Percentiles rank a stretch among this genome's conserved stretches.
These are phyloP conservation scores for Stenurella melanura DNA, from an alignment of 2,888 invertebrate genomes.

Conservation along the genomic window DNA sequence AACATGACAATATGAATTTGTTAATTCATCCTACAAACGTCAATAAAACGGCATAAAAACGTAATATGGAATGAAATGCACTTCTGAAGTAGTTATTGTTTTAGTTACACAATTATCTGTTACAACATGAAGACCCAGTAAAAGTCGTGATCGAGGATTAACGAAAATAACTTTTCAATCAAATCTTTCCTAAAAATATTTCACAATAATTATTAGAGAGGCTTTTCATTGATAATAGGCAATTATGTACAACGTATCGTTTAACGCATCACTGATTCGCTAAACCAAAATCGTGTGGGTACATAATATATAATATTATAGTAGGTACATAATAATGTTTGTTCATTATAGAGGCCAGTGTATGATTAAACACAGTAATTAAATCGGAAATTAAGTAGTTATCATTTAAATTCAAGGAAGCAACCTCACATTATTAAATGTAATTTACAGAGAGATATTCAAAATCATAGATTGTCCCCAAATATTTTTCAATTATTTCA, in stretches of 20 bases:
- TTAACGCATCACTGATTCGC: constrained; percentile 16
- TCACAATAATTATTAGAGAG: not conserved
- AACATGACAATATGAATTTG: too few species aligned
- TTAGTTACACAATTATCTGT: not conserved
- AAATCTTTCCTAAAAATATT: not conserved
- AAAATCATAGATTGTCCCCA: too few species aligned
- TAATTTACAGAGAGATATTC: too few species aligned
- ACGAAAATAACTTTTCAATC: not conserved
- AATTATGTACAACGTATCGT: not conserved
- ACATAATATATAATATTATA: not conserved
- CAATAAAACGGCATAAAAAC: not conserved
- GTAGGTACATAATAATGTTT: not conserved
- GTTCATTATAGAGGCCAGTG: not conserved
- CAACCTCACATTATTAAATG: not conserved
- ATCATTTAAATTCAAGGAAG: not conserved
- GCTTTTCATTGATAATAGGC: not conserved
- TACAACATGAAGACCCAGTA: not conserved
- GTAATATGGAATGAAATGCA: not conserved
- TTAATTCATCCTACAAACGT: too few species aligned
- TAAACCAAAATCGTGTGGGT: constrained; percentile 11
- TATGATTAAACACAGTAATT: constrained; percentile 8
- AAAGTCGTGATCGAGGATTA: not conserved
- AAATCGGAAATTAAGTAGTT: constrained; percentile 19
- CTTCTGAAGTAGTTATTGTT: not conserved
- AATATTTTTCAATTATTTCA: too few species aligned